Evolutionary conservation across 1,140 invertebrate species (phyloP), one percentile per base, ranked within the genome.

Genomic region (Anoplolepis gracilipes): DNA sequence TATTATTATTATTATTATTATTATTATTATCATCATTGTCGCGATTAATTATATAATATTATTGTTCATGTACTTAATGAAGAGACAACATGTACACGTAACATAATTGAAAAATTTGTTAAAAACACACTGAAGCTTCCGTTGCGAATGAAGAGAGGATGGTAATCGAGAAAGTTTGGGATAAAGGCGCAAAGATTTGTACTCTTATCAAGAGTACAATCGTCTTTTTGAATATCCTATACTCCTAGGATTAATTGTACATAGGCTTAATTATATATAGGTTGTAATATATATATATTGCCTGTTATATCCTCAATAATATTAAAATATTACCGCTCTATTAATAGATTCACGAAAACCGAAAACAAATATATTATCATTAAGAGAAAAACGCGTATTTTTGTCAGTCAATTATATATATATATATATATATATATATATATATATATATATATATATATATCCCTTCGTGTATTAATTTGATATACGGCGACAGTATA

Each of bases 241-340:
- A 85, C 78, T 88, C 88, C 87, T 91, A 92, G 88, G 84, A 91
- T 92, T 86, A 92, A 87, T 88, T 81, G 78, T 81, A 81, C 59
- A 81, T 81, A 81, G 25, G 25, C 53, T 73, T 82, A 82, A 61
- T 82, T 46, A 73, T 82, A 82, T 10, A 82, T 82, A 82, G 87
- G 86, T 91, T 94, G 92, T 94, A 94, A 94, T 82, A 94, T 82
- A 81, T 61, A 73, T 25, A n/a, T 94, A 94, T 94, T 92, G 87
- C 89, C 93, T 94, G 94, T 94, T 95, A 49, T 49, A 94, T 94
- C 85, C 88, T 93, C 92, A 93, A 92, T 94, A 93, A 88, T 92
- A 92, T 92, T 91, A 92, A 91, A 90, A 91, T 92, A 91, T 49
- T 49, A 49, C 5, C 92, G 90, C 86, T 85, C 72, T 91, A 91